A percentile compares a stretch with the other conserved stretches of the same genome.
Conservation (phyloP, 2,113 vertebrate species). For the Leptocoma aspasia region DNA sequence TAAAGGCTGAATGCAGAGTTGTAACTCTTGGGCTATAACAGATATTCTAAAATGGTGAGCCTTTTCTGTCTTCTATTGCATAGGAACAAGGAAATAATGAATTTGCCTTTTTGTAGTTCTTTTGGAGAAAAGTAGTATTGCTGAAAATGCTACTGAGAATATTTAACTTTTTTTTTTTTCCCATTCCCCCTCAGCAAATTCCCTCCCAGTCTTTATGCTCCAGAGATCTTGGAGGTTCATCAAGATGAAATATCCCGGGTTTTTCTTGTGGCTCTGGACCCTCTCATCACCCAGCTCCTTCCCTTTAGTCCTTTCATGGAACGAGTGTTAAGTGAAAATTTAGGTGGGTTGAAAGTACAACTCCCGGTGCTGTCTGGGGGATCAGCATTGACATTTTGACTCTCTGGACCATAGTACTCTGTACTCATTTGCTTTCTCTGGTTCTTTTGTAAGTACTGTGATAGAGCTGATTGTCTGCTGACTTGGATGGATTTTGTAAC, state of each 20-base stretch:
- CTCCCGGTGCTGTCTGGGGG: neutral
- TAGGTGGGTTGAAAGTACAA: slow-evolving; percentile 70
- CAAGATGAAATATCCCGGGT: slow-evolving; percentile 78
- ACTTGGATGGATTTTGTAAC: neutral
- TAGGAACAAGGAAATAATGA: neutral
- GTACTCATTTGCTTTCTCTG: neutral
- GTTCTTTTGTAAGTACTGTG: neutral
- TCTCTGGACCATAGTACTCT: neutral
- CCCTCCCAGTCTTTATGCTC: slow-evolving; percentile 81
- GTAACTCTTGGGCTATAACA: neutral
- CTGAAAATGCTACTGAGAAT: neutral
- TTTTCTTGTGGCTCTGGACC: slow-evolving; percentile 84
- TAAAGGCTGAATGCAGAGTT: neutral
- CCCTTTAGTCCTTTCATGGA: slow-evolving; percentile 80
- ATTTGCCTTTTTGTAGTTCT: neutral
- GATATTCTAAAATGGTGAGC: neutral
- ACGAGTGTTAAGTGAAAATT: slow-evolving; percentile 72
- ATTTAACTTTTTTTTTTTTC: neutral
- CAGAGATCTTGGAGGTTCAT: slow-evolving; percentile 65
- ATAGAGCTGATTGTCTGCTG: neutral
- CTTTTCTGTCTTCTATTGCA: neutral
- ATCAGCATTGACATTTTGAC: neutral
- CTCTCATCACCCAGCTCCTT: slow-evolving; percentile 83
- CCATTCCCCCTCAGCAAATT: slow-evolving; percentile 75
- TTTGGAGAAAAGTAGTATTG: neutral